Evolutionary conservation across 2,888 invertebrate species (phyloP), one percentile per base, ranked within the genome.

Genomic region (Morpho deidamia): DNA sequence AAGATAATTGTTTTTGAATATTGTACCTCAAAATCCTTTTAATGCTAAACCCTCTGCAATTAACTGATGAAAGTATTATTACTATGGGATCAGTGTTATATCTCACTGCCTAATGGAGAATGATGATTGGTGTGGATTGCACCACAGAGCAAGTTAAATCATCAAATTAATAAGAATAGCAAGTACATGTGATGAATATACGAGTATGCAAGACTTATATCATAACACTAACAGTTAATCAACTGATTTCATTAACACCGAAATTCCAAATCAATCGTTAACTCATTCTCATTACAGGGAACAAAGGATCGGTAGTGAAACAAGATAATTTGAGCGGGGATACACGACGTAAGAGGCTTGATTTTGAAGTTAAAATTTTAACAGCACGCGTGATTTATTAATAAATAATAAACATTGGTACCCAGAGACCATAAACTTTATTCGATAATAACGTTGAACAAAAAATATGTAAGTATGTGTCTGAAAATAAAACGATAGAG

Each of bases 401-500:
- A 51, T 38, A 44, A 45, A 52, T 52, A 41, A 56, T 35, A 46
- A 34, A 14, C 23, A 23, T 23, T 23, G 23, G 23, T 10, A 7
- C 38, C 39, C 37, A 8, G 11, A 33, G 12, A 12, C 42, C 2
- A 32, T 54, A 46, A 46, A 45, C 38, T 59, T 45, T 59, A 54
- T 59, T 56, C 48, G 33, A 51, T 51, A 56, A 51, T 51, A 59
- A 53, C 37, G 49, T 12, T 10, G 41, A 42, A 54, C 48, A 54
- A 56, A 56, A 54, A 56, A 56, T 58, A 61, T 56, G 49, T 55
- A 23, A 23, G 23, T 23, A 61, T 51, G 59, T 57, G 47, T 50
- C 58, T 56, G 47, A 60, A 61, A 61, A 60, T 58, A 62, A 48
- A 60, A 58, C 53, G 59, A 58, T 55, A 45, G 52, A 44, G 46